Evolutionary conservation across 2,113 vertebrate genomes (phyloP), one percentile per base, ranked within the genome.

Genomic region (Danionella cerebrum): DNA sequence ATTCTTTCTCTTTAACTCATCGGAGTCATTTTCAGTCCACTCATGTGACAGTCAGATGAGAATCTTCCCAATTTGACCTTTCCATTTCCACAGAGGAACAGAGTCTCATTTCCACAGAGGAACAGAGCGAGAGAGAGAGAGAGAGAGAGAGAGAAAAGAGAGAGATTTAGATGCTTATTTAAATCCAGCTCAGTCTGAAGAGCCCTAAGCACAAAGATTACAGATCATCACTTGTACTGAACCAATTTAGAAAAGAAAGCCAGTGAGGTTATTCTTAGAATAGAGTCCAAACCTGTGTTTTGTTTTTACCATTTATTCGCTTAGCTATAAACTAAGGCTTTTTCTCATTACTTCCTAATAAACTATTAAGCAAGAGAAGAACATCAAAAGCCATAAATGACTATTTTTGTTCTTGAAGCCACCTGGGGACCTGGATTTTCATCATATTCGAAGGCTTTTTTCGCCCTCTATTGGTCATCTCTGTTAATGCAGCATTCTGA

Each of bases 1-100:
- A n/a, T n/a, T 9, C 14, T 53, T 25, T 51, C 12, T 24, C 22
- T 25, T 6, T 25, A 21, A 50, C 47, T 50, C 21, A 50, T 53
- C 27, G 31, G 27, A 6, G 22, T 19, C 14, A 16, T 10, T 54
- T 25, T 18, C 31, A 47, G 42, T 38, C 10, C 18, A 9, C 31
- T 36, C 62, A 47, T 54, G 67, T 65, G 53, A 70, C 52, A 29
- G 67, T 60, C 1, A 0, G 29, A 42, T 39, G 52, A 29, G 35
- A 21, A 51, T 38, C 47, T 64, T 59, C 10, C 16, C 42, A 51
- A 25, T 24, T n/a, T 59, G 36, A 25, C 38, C 45, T 45, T 58
- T 57, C 25, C 18, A 44, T 50, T 11, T 27, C 48, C 29, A 25
- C 22, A 19, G 14, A 9, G 27, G 44, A 29, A 19, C 29, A 24